Evolutionary conservation across 2,797 vertebrate genomes (phyloP), one percentile per base, ranked within the genome.

Genomic region (Distichodus sexfasciatus): DNA sequence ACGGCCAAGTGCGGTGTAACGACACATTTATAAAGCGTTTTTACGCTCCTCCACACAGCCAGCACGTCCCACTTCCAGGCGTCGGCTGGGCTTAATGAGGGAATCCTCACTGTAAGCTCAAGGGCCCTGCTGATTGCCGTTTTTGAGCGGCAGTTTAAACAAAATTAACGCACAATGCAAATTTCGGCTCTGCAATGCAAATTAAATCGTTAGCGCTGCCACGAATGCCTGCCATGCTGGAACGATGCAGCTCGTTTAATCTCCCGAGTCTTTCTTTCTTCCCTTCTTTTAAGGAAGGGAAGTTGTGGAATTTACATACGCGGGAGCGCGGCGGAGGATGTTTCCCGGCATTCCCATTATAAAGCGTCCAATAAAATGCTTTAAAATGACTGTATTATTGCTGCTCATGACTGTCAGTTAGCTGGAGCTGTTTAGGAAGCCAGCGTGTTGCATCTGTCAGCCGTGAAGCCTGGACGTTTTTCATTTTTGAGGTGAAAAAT

Each of bases 161-260:
- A 55, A 55, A 67, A 69, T 79, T 76, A 80, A 65, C 33, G 33
- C 43, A 76, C 61, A 79, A 77, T 74, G 72, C 59, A 77, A 79
- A 79, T 77, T 67, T 57, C 19, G 38, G 40, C 58, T 79, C 67
- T 70, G 58, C 57, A 36, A 77, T 79, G 75, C 78, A 77, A 80
- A 82, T 82, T 33, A 74, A 71, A 72, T 75, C 55, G 75, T 76
- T 75, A 77, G 59, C 40, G 19, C 47, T 69, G 44, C 59, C 61
- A 62, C 31, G 3, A 50, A 64, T 62, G 58, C 58, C 70, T 15
- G 48, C 38, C 40, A 66, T 19, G 7, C 33, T 58, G n/a, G 40
- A 24, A 51, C 60, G 54, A 53, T 72, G 51, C 48, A 26, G 66
- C 38, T 76, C 67, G 46, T 55, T 62, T 33, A 17, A 60, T 66